Evolutionary conservation across 2,797 vertebrate genomes (phyloP), one percentile per base, ranked within the genome.

Genomic region (Parauchenoglanis punctatus): DNA sequence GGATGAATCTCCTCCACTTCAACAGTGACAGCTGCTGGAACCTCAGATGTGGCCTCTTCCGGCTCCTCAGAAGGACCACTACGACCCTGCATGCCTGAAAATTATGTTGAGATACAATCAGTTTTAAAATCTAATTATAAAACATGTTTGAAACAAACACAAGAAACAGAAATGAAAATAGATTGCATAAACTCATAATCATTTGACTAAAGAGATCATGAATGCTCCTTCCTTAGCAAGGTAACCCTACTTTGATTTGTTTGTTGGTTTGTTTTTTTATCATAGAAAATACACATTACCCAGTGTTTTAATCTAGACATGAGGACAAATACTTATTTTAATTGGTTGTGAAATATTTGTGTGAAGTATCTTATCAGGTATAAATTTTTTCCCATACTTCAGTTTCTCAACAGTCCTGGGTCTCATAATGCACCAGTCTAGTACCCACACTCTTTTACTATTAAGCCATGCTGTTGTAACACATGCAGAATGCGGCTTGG

Each of bases 1-100:
- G 97, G 97, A 90, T 98, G 97, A 85, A 97, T 93, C 75, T 98
- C 97, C 89, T 98, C 97, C 0, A 96, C 93, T 18, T 97, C 96
- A 89, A 99, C 98, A 1, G 93, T 97, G 88, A 98, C 95, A 0
- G 96, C 92, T 85, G 93, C 94, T 0, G 98, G 98, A 86, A 97
- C 96, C 87, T 98, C 95, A 0, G 91, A 88, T 4, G 88, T 91
- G 0, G 52, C 80, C 7, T 96, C 95, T 0, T 92, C 95, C 8
- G 92, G 87, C 2, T 95, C 95, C 2, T 95, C 94, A 0, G 65
- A 89, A 6, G 49, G 25, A 23, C 92, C 92, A 77, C 88, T 92
- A 1, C 13, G 83, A 86, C 89, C 65, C 86, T 85, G 75, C 31
- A 83, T 4, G 1, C 90, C 92, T 94, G 87, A 83, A 54, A 10